These are phyloP conservation scores for Thelaira solivaga DNA, from an alignment of 2,888 invertebrate genomes.

Conservation along the genomic window DNA sequence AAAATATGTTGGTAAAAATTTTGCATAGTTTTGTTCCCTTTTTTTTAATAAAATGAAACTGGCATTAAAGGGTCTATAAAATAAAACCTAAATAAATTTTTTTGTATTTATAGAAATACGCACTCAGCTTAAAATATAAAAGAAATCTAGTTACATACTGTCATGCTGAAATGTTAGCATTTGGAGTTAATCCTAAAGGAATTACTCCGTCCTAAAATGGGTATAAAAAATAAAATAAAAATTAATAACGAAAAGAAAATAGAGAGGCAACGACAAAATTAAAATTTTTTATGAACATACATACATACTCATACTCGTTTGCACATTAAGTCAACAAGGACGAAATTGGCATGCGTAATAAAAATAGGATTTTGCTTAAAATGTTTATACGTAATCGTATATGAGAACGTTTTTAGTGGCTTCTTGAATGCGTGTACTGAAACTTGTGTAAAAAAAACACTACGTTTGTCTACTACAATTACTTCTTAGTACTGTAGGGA, in stretches of 20 bases:
- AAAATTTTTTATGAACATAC: too few relatives aligned
- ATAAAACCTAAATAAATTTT: too few relatives aligned
- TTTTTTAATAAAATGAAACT: too few relatives aligned
- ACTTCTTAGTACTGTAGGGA: too few relatives aligned
- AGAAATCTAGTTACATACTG: constrained; percentile 6
- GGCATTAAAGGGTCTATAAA: too few relatives aligned
- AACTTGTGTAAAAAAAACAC: too few relatives aligned
- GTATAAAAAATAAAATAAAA: background rate
- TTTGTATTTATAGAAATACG: too few relatives aligned
- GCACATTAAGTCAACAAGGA: constrained; percentile 60
- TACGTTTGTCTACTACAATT: too few relatives aligned
- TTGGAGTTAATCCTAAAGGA: constrained; percentile 52
- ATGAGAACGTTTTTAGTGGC: constrained; percentile 34
- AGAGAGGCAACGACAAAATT: constrained; percentile 7
- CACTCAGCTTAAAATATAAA: constrained; percentile 18
- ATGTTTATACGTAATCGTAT: constrained; percentile 18
- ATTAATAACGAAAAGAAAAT: background rate
- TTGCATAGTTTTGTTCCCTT: too few relatives aligned
- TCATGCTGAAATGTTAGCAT: too few relatives aligned
- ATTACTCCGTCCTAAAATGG: constrained; percentile 23
- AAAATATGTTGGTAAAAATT: too few relatives aligned
- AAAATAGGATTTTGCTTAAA: constrained; percentile 56
- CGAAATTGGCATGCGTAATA: constrained; percentile 61
- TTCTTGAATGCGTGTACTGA: constrained; percentile 12
- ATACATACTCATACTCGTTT: too few relatives aligned